These are phyloP conservation scores for Sciaenops ocellatus DNA, from an alignment of 2,797 vertebrate species.

Conservation along the genomic window DNA sequence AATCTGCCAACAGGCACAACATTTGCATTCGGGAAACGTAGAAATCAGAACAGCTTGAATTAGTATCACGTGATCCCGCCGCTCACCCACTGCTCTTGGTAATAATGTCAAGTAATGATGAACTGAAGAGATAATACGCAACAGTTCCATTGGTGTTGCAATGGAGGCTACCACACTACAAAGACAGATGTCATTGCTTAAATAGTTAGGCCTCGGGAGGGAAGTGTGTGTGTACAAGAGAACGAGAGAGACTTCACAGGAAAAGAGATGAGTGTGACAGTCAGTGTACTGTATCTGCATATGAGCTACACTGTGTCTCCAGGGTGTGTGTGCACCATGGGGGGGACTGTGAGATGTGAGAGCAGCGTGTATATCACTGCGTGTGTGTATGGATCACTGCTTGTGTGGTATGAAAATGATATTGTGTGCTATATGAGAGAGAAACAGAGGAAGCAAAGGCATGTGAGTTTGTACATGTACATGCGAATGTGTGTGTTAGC, in stretches of 20 bases:
- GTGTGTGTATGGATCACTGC: not conserved
- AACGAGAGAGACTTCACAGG: conserved; percentile 9
- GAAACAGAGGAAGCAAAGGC: conserved; percentile 15
- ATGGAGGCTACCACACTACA: conserved; percentile 28
- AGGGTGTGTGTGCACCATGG: conserved; percentile 22
- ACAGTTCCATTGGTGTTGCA: conserved; percentile 23
- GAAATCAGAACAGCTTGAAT: conserved; percentile 27
- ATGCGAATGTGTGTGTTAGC: conserved; percentile 35
- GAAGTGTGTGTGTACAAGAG: conserved; percentile 16
- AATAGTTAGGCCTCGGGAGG: conserved; percentile 31
- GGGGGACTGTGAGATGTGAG: conserved; percentile 16
- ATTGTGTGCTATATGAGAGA: conserved; percentile 19
- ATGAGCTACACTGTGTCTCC: conserved; percentile 18
- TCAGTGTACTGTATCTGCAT: conserved; percentile 36
- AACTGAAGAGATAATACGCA: conserved; percentile 21
- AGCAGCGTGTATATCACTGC: not conserved
- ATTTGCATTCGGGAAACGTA: conserved; percentile 16
- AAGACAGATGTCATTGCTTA: conserved; percentile 46
- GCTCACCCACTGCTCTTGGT: conserved; percentile 30
- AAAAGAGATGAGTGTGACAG: conserved; percentile 27
- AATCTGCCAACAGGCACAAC: conserved; percentile 13
- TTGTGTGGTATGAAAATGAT: conserved; percentile 7
- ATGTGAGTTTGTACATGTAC: conserved; percentile 40
- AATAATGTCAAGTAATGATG: conserved; percentile 11
- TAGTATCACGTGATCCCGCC: conserved; percentile 28